A percentile compares a stretch with the other conserved stretches of the same genome.
Evolutionary conservation across 2,888 invertebrate species (phyloP).

Genomic region (Drosophila ezoana): DNA sequence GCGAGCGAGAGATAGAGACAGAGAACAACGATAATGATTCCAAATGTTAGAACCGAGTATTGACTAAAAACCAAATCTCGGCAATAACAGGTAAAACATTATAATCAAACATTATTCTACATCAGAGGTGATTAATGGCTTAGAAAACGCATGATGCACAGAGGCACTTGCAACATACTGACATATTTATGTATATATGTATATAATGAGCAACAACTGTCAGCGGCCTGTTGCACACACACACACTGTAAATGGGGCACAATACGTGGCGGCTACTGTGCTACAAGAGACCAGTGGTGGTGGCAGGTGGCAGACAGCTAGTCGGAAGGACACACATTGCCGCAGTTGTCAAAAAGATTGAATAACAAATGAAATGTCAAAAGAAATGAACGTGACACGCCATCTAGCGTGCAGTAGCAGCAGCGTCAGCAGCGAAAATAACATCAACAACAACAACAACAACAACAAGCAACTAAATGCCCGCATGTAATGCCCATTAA

Average conservation of each 20-base stretch:
- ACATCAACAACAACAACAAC: conserved; percentile 27
- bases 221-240: conserved; percentile 21
- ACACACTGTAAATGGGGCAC: no score
- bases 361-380: conserved; percentile 53
- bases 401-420: conserved; percentile 63
- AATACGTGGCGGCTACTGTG: neutral
- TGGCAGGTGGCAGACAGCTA: neutral
- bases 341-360: conserved; percentile 38
- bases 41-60: conserved; percentile 19
- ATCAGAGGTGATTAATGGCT: no score
- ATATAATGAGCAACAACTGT: conserved; percentile 20
- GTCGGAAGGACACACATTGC: conserved; percentile 2
- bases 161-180: neutral
- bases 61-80: neutral
- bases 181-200: neutral
- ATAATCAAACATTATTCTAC: neutral
- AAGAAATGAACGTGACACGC: conserved; percentile 50
- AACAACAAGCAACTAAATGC: conserved; percentile 28
- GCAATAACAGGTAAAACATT: neutral
- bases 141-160: conserved; percentile 12
- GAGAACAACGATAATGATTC: conserved; percentile 34
- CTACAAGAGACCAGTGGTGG: neutral
- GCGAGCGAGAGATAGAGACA: neutral
- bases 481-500: conserved; percentile 70
- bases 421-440: conserved; percentile 21